These are phyloP conservation scores for Micropoecilia bifurca DNA, from an alignment of 2,797 vertebrate genomes.

Conservation along the genomic window DNA sequence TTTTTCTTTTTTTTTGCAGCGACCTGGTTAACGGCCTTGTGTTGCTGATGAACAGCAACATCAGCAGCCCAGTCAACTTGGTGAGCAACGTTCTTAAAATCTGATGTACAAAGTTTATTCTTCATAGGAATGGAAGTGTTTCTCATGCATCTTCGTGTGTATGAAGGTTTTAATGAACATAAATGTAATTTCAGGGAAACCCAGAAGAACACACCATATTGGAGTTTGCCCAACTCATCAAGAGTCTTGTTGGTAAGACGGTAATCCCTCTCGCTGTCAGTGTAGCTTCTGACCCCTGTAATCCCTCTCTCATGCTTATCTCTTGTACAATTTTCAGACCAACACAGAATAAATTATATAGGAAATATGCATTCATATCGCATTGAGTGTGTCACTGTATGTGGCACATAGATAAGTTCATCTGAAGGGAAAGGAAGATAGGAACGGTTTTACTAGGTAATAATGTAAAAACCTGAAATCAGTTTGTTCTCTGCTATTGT, in stretches of 20 bases:
- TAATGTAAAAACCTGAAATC: neutral
- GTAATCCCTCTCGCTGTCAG: neutral
- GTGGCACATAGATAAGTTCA: neutral
- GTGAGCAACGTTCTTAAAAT: conserved; percentile 72
- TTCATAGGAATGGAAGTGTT: neutral
- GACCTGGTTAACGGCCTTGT: conserved; percentile 98
- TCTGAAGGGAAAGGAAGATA: neutral
- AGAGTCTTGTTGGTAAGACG: conserved; percentile 92
- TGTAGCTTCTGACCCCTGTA: neutral
- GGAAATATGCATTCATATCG: neutral
- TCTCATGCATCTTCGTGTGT: neutral
- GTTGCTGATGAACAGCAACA: conserved; percentile 97
- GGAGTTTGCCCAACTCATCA: conserved; percentile 97
- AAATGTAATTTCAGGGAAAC: conserved; percentile 87
- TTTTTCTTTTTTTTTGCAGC: conserved; percentile 70
- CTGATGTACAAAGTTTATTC: neutral
- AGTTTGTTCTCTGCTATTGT: conserved; percentile 6
- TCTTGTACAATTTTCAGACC: neutral
- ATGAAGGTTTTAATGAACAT: conserved; percentile 16
- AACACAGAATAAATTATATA: neutral
- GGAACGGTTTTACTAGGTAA: neutral
- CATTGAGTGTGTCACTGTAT: neutral
- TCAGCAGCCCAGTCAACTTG: conserved; percentile 98
- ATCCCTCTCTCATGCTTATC: neutral
- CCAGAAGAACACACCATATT: conserved; percentile 98